These are phyloP conservation scores for Chloropsis cyanopogon DNA, from an alignment of 2,113 vertebrate genomes.

Conservation along the genomic window DNA sequence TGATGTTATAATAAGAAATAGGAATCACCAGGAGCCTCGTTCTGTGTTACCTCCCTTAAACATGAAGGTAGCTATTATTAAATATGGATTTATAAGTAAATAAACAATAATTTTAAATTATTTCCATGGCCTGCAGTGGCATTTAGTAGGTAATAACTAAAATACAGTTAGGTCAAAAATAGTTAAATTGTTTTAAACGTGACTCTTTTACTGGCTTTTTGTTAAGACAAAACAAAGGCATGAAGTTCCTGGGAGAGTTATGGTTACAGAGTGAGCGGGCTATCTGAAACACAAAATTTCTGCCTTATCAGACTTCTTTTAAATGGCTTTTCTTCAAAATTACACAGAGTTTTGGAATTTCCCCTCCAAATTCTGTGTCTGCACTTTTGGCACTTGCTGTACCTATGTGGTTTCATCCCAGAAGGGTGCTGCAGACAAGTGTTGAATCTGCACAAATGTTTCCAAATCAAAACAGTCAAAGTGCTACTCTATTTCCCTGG, in stretches of 20 bases:
- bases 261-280: neutral
- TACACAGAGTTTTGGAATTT: conserved; percentile 7
- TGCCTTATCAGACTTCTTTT: neutral
- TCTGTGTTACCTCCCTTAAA: neutral
- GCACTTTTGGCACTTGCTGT: conserved; percentile 59
- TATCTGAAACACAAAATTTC: neutral
- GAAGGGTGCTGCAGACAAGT: conserved; percentile 62
- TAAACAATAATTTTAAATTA: neutral
- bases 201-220: neutral
- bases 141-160: neutral
- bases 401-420: conserved; percentile 47
- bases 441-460: conserved; percentile 65
- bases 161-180: neutral
- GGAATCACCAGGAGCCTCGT: neutral
- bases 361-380: conserved; percentile 9
- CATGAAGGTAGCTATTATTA: neutral
- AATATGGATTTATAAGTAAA: neutral
- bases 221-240: neutral
- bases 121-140: neutral
- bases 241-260: neutral
- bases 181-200: neutral
- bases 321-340: conserved; percentile 1
- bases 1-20: neutral
- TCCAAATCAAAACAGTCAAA: conserved; percentile 58
- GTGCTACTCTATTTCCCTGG: conserved; percentile 52